Evolutionary conservation across 2,888 invertebrate genomes (phyloP), one percentile per base, ranked within the genome.

Genomic region (Dioctria rufipes): DNA sequence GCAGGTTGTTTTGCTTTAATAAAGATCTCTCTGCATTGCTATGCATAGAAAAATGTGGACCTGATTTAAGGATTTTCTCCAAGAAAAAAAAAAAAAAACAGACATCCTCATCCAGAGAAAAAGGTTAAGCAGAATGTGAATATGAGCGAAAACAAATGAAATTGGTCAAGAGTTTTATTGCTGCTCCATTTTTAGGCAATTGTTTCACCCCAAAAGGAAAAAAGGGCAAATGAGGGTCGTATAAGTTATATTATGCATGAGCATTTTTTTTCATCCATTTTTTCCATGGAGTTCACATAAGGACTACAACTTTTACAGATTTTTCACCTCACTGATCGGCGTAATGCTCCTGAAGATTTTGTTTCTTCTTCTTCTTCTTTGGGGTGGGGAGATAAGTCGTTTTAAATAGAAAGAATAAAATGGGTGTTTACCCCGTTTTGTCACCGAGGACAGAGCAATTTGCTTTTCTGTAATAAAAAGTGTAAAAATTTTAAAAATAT

Each of bases 241-340:
- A 71, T 71, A 51, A 71, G 42, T 54, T 71, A 71, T 71, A 71
- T 71, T 71, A 71, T 71, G 71, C 71, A 71, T 71, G 71, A 71
- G 60, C 60, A 60, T 6, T 60, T 60, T 13, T n/a, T 13, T 13
- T 8, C n/a, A n/a, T 13, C 5, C 6, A 60, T 8, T 25, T n/a
- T 25, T 11, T 13, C 60, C 13, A 60, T 11, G 25, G n/a, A 13
- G 60, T 25, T 13, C 5, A 6, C 60, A 60, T 60, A 60, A 60
- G 11, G 60, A 25, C 6, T n/a, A 5, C n/a, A 60, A 60, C 25
- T 13, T 60, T 60, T 25, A 8, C 3, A 60, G 60, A 5, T 66
- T 66, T 66, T 13, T 42, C 40, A 42, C 66, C n/a, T 46, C 66
- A 66, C 42, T 43, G 66, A 66, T 42, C 43, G 11, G 40, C 42